Percentiles rank a stretch among this genome's conserved stretches.
phyloP scores from a whole-genome alignment of 2,888 invertebrate species.

The Acanthoscelides obtectus region DNA sequence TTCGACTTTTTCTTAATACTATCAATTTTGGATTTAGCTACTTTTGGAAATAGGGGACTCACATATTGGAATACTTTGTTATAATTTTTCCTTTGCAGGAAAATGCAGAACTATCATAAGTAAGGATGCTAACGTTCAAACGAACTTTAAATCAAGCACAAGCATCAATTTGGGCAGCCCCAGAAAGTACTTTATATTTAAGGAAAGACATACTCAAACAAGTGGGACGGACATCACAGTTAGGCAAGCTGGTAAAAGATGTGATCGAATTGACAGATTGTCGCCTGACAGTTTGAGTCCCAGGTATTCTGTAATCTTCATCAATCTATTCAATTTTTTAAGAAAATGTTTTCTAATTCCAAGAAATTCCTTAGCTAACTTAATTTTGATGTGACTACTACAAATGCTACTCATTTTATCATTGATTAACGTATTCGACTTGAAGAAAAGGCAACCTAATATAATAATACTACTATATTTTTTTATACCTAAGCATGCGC shows the following conservation, averaged over 20 bases:
- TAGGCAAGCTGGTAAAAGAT: conserved; percentile 27
- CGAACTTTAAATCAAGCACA: conserved; percentile 19
- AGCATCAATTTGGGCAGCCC: conserved; percentile 7
- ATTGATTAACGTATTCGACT: no score
- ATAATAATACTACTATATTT: no score
- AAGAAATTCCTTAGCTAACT: no score
- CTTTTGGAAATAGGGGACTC: no score
- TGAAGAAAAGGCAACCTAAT: no score
- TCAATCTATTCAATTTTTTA: background rate
- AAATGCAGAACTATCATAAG: background rate
- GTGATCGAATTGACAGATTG: conserved; percentile 20
- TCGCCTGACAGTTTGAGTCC: conserved; percentile 42
- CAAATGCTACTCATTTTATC: no score
- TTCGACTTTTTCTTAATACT: no score
- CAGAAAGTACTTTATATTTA: conserved; percentile 19
- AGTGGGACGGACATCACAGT: conserved; percentile 56
- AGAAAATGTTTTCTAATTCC: no score
- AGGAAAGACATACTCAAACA: conserved; percentile 49
- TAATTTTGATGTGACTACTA: no score
- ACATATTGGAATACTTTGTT: no score
- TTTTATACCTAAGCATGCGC: no score
- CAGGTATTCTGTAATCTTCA: conserved; percentile 2
- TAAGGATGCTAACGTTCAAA: conserved; percentile 12
- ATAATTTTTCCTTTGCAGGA: background rate
- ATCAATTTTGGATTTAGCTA: no score